Percentiles rank a stretch among this genome's conserved stretches.
Evolutionary conservation across 2,888 invertebrate genomes (phyloP).

Genomic region (Clitarchus hookeri): DNA sequence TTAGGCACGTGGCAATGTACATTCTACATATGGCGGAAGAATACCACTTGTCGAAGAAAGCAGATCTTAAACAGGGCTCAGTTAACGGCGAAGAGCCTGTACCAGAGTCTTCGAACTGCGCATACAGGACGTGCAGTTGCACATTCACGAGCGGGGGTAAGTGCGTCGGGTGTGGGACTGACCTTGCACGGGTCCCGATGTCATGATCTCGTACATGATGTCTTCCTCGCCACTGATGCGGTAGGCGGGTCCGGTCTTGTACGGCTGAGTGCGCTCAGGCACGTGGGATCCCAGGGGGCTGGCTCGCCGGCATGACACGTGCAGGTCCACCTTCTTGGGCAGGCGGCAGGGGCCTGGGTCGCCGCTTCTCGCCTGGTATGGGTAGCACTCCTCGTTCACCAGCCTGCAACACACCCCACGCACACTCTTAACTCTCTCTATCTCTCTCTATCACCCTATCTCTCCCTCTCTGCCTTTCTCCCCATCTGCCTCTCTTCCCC

Average conservation of each 20-base stretch:
- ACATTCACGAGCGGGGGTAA: not conserved
- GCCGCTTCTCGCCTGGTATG: constrained; percentile 68
- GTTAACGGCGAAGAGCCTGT: too few relatives aligned
- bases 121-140: too few relatives aligned
- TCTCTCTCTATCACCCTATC: too few relatives aligned
- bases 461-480: too few relatives aligned
- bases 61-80: too few relatives aligned
- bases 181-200: constrained; percentile 93
- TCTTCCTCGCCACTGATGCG: constrained; percentile 75
- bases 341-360: constrained; percentile 67
- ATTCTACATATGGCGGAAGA: too few relatives aligned
- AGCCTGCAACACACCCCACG: constrained; percentile 61
- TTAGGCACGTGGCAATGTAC: too few relatives aligned
- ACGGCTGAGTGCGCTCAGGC: constrained; percentile 37
- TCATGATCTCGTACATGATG: constrained; percentile 89
- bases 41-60: too few relatives aligned
- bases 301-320: constrained; percentile 43
- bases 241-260: constrained; percentile 71
- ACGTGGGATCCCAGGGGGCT: constrained; percentile 31
- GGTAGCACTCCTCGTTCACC: constrained; percentile 84
- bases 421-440: too few relatives aligned
- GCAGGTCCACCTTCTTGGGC: constrained; percentile 53
- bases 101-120: too few relatives aligned
- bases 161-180: constrained; percentile 46
- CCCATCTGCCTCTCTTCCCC: too few relatives aligned